Evolutionary conservation across 1,140 invertebrate genomes (phyloP).

Genomic region (Asobara japonica): DNA sequence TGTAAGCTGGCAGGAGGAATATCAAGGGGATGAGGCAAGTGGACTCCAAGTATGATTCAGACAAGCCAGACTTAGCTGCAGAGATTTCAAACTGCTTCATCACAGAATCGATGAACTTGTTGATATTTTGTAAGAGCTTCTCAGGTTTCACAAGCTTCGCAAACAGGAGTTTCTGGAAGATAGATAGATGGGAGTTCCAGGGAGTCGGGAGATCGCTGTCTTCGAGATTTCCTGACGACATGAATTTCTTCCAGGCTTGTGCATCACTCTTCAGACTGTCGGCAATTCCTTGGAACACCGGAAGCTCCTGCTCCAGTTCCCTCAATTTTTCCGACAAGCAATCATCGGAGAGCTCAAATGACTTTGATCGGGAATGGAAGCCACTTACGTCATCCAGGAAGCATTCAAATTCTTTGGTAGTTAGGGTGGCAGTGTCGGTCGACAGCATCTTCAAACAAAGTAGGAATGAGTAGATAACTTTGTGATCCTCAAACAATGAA

Average conservation of each 20-base stretch:
- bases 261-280: constrained; percentile 39
- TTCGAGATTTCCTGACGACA: constrained; percentile 77
- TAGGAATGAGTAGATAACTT: constrained; percentile 76
- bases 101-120: constrained; percentile 22
- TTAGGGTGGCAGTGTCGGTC: constrained; percentile 64
- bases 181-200: constrained; percentile 73
- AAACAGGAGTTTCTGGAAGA: constrained; percentile 85
- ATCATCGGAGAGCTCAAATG: background rate
- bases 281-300: background rate
- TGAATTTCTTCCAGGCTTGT: constrained; percentile 79
- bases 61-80: constrained; percentile 56
- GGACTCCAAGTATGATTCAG: constrained; percentile 72
- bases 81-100: background rate
- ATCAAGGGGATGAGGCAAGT: constrained; percentile 71
- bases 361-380: constrained; percentile 43
- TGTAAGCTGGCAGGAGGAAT: constrained; percentile 74
- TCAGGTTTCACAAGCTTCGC: constrained; percentile 85
- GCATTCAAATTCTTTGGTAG: constrained; percentile 70
- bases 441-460: constrained; percentile 66
- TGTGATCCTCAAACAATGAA: constrained; percentile 78
- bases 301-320: background rate
- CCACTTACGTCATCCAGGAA: constrained; percentile 67
- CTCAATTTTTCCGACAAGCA: background rate
- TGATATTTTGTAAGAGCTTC: constrained; percentile 71
- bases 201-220: constrained; percentile 68